A percentile compares a stretch with the other conserved stretches of the same genome.
These are phyloP conservation scores for Thamnaconus septentrionalis DNA, from an alignment of 2,113 vertebrate genomes.

Conservation along the genomic window DNA sequence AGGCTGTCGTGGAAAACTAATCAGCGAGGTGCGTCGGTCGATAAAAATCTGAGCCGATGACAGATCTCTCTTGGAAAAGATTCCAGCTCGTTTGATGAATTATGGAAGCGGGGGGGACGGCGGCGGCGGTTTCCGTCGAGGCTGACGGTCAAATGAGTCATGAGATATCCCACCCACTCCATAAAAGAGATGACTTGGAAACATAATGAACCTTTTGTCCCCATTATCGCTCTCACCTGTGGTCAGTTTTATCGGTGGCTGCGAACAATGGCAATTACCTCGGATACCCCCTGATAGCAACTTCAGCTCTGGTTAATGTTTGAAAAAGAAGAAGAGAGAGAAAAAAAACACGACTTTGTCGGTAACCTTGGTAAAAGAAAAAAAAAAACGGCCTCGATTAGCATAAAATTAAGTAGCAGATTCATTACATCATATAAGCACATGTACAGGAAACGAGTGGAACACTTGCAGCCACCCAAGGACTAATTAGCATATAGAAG, in stretches of 20 bases:
- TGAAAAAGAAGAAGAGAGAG: constrained; percentile 7
- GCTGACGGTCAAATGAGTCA: constrained; percentile 43
- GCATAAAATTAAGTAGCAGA: constrained; percentile 69
- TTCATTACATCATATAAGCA: constrained; percentile 62
- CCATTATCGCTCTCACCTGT: constrained; percentile 50
- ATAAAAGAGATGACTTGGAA: constrained; percentile 49
- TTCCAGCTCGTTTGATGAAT: constrained; percentile 56
- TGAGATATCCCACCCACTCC: constrained; percentile 15
- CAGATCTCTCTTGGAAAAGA: background rate
- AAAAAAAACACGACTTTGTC: constrained; percentile 40
- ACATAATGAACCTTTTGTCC: constrained; percentile 60
- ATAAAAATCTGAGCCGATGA: constrained; percentile 40
- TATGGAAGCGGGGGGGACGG: constrained; percentile 53
- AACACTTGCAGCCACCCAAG: background rate
- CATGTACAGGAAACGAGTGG: constrained; percentile 52
- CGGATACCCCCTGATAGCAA: constrained; percentile 39
- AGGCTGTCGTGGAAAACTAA: constrained; percentile 42
- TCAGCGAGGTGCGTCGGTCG: constrained; percentile 54
- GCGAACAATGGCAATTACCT: constrained; percentile 49
- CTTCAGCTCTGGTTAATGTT: constrained; percentile 31
- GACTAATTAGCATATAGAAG: constrained; percentile 53
- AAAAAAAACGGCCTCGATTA: constrained; percentile 60
- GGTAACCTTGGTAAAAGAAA: constrained; percentile 67
- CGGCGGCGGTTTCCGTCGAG: constrained; percentile 37
- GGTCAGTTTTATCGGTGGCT: constrained; percentile 22